Evolutionary conservation across 2,113 vertebrate genomes (phyloP).

Genomic region (Excalfactoria chinensis): DNA sequence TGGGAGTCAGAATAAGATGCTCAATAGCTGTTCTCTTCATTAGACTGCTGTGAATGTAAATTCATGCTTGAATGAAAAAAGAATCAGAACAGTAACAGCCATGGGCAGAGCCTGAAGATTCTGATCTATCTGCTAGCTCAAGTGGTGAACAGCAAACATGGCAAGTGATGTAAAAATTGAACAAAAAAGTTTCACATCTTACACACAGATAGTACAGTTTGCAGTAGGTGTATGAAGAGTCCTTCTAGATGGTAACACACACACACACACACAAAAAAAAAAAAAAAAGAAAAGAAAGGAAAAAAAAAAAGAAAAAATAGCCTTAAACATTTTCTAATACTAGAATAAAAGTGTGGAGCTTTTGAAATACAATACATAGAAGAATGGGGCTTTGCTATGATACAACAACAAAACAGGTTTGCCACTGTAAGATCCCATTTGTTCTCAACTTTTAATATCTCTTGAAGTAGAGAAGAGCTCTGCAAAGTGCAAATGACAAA

Average conservation of each 20-base stretch:
- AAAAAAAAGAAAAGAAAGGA: background rate
- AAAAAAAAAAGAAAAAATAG: background rate
- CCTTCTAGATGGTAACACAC: background rate
- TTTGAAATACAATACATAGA: background rate
- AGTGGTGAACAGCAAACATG: background rate
- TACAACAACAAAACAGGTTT: background rate
- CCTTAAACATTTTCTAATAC: background rate
- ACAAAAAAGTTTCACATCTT: background rate
- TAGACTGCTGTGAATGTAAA: background rate
- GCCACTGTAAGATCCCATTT: background rate
- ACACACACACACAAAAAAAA: background rate
- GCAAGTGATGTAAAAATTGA: fast-evolving
- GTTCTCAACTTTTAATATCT: background rate
- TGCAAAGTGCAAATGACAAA: background rate
- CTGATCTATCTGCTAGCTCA: background rate
- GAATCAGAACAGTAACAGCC: background rate
- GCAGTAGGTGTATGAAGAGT: background rate
- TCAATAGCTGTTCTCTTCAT: background rate
- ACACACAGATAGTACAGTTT: background rate
- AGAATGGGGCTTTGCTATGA: background rate
- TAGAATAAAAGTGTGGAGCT: background rate
- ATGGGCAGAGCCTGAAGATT: background rate
- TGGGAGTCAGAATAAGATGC: background rate
- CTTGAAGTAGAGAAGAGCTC: background rate
- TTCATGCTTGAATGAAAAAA: background rate